Percentiles rank a stretch among this genome's conserved stretches.
Evolutionary conservation across 2,888 invertebrate species (phyloP).

Genomic region (Lepidocyrtoides sp.): DNA sequence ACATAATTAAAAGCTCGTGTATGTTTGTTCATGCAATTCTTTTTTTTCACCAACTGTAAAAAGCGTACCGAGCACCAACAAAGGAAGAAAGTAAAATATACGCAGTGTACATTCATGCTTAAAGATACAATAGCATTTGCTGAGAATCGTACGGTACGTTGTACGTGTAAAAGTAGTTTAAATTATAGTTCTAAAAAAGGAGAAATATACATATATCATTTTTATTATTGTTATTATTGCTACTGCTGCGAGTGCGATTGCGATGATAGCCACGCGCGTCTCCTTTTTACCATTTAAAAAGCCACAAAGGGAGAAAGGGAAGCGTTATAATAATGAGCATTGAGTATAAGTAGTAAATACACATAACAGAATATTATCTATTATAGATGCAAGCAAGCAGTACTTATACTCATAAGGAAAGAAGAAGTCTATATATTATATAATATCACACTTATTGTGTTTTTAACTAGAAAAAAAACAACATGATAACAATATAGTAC

Average conservation of each 20-base stretch:
- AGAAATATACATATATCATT: slow-evolving; percentile 37
- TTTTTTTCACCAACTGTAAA: slow-evolving; percentile 16
- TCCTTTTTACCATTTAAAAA: slow-evolving; percentile 48
- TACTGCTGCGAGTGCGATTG: slow-evolving; percentile 36
- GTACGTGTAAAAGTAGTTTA: slow-evolving; percentile 15
- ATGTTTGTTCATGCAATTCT: slow-evolving; percentile 43
- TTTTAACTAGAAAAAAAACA: slow-evolving; percentile 21
- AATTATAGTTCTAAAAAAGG: background rate
- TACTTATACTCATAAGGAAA: no score
- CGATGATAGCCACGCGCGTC: slow-evolving; percentile 74
- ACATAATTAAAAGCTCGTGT: slow-evolving; percentile 51
- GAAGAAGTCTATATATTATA: slow-evolving; percentile 17
- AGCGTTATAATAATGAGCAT: slow-evolving; percentile 12
- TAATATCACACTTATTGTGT: background rate
- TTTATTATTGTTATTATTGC: slow-evolving; percentile 69
- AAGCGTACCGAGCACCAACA: background rate
- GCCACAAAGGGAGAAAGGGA: background rate
- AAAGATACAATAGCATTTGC: no score
- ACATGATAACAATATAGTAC: slow-evolving; percentile 69
- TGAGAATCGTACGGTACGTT: background rate
- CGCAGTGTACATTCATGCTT: no score
- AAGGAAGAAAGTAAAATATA: slow-evolving; percentile 36
- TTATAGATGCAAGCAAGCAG: no score
- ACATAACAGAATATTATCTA: no score
- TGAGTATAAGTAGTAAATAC: no score